Evolutionary conservation across 1,140 invertebrate genomes (phyloP), one percentile per base, ranked within the genome.

Genomic region (Gyrodactylus bullatarudis): DNA sequence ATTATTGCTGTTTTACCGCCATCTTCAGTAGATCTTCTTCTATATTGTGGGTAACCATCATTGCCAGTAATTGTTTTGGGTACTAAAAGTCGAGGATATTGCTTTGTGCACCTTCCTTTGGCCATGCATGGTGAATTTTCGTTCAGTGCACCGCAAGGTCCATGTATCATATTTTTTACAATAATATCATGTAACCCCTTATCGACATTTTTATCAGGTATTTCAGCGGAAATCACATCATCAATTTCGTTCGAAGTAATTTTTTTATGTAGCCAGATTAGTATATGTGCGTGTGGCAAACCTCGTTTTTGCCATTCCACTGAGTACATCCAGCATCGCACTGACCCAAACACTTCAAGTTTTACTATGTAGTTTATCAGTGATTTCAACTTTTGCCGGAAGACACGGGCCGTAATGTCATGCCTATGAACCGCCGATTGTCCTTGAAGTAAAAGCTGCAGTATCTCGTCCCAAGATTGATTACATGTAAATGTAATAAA

Each of bases 251-350:
- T n/a, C n/a, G n/a, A n/a, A 16, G 34, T 71, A 21, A 76, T 73
- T 26, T 75, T 73, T 2, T 73, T 68, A 1, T 22, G 68, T 34
- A 80, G 77, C 78, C 78, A 82, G 20, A 84, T 71, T 23, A 84
- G 75, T 74, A 84, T 81, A 76, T 83, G 83, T 1, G 77, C 79
- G 79, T 84, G 83, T 0, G 82, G 81, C 25, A 83, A 75, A 16
- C 83, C 81, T 74, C 81, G 76, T 76, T 84, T 84, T 76, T 84
- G 82, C 78, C 80, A 84, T 77, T 85, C 83, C 26, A 84, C 74
- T 23, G 78, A 76, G 74, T 81, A 80, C 78, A 81, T 76, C 34
- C 76, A 78, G 26, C 79, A 79, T n/a, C 74, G 34, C 34, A 76
- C 75, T 26, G 75, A 72, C 20, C 82, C 80, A 76, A 79, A 78